phyloP scores from a whole-genome alignment of 1,140 invertebrate species.

The Rhizoglyphus robini region DNA sequence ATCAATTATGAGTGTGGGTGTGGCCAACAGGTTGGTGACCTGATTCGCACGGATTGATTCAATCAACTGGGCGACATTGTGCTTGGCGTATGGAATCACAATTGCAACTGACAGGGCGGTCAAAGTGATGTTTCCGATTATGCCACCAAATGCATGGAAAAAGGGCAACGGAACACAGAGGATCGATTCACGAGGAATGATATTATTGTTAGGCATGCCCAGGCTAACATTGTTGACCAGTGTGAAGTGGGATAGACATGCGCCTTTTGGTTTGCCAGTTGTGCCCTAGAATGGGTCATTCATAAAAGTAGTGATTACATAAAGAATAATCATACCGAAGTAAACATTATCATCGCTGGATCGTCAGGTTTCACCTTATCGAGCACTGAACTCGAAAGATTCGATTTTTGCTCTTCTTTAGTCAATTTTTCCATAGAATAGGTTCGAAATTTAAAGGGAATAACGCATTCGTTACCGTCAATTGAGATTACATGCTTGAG shows the following conservation, averaged over 20 bases:
- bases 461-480: not conserved
- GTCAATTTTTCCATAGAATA: not conserved
- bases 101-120: not conserved
- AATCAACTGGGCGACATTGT: constrained; percentile 16
- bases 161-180: constrained; percentile 55
- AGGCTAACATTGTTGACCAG: constrained; percentile 83
- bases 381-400: not conserved
- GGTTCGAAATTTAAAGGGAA: not conserved
- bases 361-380: constrained; percentile 16
- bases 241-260: constrained; percentile 61
- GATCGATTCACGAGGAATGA: constrained; percentile 38
- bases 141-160: constrained; percentile 79
- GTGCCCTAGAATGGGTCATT: no score
- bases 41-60: constrained; percentile 17
- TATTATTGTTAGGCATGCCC: constrained; percentile 46
- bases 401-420: not conserved
- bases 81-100: constrained; percentile 13
- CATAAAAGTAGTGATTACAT: no score
- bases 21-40: constrained; percentile 16
- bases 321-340: constrained; percentile 18
- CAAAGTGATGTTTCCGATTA: constrained; percentile 46
- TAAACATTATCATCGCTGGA: constrained; percentile 21
- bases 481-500: not conserved
- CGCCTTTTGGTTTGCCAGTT: constrained; percentile 76
- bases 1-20: constrained; percentile 22